Base-by-base conservation (phyloP, 1,140 invertebrate genomes). In the Tetramorium alpestre region DNA sequence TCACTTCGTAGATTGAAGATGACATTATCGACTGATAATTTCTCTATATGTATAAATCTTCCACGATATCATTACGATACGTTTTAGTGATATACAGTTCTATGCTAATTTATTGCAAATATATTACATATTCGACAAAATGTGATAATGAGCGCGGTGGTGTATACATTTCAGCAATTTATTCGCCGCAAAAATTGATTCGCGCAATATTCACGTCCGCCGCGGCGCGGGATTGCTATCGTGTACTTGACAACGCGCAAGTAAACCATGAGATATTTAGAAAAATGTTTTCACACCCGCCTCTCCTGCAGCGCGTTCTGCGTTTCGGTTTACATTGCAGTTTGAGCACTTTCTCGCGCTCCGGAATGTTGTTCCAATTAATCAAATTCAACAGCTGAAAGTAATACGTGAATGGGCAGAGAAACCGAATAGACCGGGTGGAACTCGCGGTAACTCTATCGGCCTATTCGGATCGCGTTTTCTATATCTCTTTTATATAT, bases 341-440 rank as follows among this genome's bases (percentile, higher is more conserved):
- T 25, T 56, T 22, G 44, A 38, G 60, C 16, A 81, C 38, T 70
- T 56, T 44, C 16, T 54, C 49, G 18, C 49, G 38, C 13, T 28
- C 8, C 22, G 54, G 33, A 75, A 75, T 49, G 54, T 73, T 73
- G 25, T 60, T 60, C 13, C 80, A 60, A 62, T 84, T 84, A 84
- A 84, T 73, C 41, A 73, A 84, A 84, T 75, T 60, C 67, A 84
- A 38, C 69, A 38, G 54, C 41, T 84, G 70, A 73, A 60, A 60
- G 41, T 75, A 84, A 84, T 73, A 73, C 41, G 80, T 47, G 67
- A 82, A 73, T 72, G 25, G 51, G 16, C 51, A 28, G 78, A 60
- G 69, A 84, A 67, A n/a, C 38, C 80, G 54, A 47, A 33, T 16
- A 70, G n/a, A 60, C 41, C 22, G 28, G 28, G 13, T 47, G 41